Conservation (phyloP, 2,888 invertebrate genomes). For the Eupsilia transversa region DNA sequence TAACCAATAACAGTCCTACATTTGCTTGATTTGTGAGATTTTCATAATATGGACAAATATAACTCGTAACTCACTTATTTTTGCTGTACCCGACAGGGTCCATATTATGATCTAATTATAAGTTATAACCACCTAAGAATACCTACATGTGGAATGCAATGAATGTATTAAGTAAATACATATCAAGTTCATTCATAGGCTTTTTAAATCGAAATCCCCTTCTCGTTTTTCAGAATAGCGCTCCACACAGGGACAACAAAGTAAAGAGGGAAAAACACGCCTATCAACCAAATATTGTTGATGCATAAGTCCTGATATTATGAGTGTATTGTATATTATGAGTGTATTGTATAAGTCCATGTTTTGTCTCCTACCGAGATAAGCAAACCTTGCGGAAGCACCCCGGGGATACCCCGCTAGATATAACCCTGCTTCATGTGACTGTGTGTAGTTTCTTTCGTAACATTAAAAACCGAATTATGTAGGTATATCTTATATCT, state of each 20-base stretch:
- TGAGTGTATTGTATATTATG: constrained; percentile 34
- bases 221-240: constrained; percentile 4
- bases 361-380: constrained; percentile 22
- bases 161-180: too few species aligned
- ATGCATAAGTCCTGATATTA: constrained; percentile 50
- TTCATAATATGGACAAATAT: not conserved
- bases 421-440: constrained; percentile 30
- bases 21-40: not conserved
- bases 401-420: constrained; percentile 28
- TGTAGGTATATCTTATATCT: not conserved
- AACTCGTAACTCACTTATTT: too few species aligned
- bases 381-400: constrained; percentile 25
- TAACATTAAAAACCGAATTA: not conserved
- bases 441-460: not conserved
- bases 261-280: constrained; percentile 30
- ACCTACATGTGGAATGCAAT: too few species aligned
- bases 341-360: constrained; percentile 40
- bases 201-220: not conserved
- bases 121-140: too few species aligned
- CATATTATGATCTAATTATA: too few species aligned
- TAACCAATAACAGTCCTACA: not conserved
- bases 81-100: too few species aligned
- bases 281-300: constrained; percentile 52
- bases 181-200: not conserved
- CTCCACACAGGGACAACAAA: not conserved